Base-by-base conservation (phyloP, 2,797 vertebrate species). In the Acanthornis magna region DNA sequence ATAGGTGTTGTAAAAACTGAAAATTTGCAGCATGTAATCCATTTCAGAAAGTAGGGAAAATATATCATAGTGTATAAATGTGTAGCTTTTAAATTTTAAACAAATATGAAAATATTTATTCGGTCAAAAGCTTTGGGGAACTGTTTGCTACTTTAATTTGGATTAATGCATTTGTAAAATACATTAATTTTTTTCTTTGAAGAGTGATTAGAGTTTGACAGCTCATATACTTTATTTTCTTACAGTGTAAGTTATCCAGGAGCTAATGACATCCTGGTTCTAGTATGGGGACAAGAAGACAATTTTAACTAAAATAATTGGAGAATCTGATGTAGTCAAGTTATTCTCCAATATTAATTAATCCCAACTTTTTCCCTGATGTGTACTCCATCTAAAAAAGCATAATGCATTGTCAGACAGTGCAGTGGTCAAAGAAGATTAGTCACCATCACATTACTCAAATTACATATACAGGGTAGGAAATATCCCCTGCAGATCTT, bases 1-100 rank as follows among this genome's bases (percentile, higher is more conserved):
- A 92, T 30, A 86, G 81, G 19, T 53, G 27, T 58, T 85, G 29
- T 91, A 88, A 90, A 96, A 91, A 10, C 45, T 91, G 86, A 63
- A 88, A 94, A 14, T 80, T 89, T 88, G 13, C 32, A 43, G 19
- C n/a, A 68, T 38, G 8, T 21, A 72, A 75, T 63, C 72, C 4
- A 61, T 80, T 81, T 88, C 42, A 68, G 40, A 91, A 87, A 78
- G 32, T 14, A 75, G 22, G 34, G 16, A 50, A 88, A 89, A 83
- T 0, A 2, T 51, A 78, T 51, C 6, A 10, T 16, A 68, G 17
- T 5, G 72, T 84, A n/a, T 45, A 89, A 91, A 80, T 3, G 1
- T 13, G 47, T 15, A 70, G 9, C 48, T 91, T 26, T 75, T 73
- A 66, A 51, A 55, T 75, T 83, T 89, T 48, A 72, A 89, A 57